A percentile compares a stretch with the other conserved stretches of the same genome.
phyloP scores from a whole-genome alignment of 2,113 vertebrate genomes.

The Protobothrops flavoviridis region DNA sequence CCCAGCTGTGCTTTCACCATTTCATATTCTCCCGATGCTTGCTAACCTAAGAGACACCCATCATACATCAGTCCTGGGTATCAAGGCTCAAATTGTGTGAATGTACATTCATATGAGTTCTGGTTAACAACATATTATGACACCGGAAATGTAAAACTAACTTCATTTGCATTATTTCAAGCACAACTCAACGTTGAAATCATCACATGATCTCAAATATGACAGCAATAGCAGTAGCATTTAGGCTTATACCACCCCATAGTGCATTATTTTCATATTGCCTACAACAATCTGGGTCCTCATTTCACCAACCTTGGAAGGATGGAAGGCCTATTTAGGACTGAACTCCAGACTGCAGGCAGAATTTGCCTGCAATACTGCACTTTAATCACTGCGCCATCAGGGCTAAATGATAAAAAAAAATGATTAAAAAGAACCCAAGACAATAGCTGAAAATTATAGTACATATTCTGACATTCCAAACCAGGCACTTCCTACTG shows the following conservation, averaged over 20 bases:
- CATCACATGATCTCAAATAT: background rate
- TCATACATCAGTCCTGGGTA: background rate
- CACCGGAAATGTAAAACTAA: background rate
- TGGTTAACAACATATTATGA: background rate
- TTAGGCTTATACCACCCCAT: background rate
- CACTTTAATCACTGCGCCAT: background rate
- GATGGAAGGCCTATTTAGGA: background rate
- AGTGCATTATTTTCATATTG: background rate
- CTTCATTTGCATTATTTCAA: constrained; percentile 5
- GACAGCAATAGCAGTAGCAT: background rate
- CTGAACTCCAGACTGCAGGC: background rate
- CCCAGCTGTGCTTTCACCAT: background rate
- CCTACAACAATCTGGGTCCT: background rate
- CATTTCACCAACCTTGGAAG: background rate
- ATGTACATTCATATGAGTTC: background rate
- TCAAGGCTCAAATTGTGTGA: background rate
- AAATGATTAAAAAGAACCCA: background rate
- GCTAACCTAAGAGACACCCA: background rate
- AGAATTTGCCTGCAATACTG: background rate
- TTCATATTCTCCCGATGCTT: background rate
- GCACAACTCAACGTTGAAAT: background rate
- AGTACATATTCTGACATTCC: constrained; percentile 15
- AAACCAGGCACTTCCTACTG: constrained; percentile 35
- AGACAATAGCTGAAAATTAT: background rate
- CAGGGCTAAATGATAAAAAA: background rate